Evolutionary conservation across 1,140 invertebrate species (phyloP).

Genomic region (Cotesia glomerata): DNA sequence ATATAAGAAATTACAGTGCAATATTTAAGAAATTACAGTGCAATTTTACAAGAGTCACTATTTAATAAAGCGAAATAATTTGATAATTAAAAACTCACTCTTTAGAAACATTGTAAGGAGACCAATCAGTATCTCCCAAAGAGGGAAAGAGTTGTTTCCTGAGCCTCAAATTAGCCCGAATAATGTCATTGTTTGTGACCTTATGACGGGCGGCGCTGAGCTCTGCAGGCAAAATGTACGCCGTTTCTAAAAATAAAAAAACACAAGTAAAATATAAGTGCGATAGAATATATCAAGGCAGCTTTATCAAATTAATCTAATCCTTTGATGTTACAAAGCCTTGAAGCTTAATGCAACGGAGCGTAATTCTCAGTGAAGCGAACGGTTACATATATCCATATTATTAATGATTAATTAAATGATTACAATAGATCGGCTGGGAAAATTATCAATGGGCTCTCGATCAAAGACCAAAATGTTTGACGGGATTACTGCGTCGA

Average conservation of each 20-base stretch:
- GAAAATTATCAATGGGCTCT: conserved; percentile 19
- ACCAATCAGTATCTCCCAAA: conserved; percentile 69
- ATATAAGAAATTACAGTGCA: no score
- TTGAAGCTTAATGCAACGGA: no score
- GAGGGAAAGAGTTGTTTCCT: conserved; percentile 45
- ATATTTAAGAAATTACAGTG: no score
- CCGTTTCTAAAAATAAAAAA: conserved; percentile 72
- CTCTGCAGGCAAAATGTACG: conserved; percentile 77
- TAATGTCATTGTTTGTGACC: conserved; percentile 70
- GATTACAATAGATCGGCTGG: not conserved
- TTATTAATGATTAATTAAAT: no score
- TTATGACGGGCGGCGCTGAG: conserved; percentile 72
- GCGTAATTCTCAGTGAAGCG: not conserved
- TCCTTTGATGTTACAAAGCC: no score
- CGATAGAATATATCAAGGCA: no score
- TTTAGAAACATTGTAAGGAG: conserved; percentile 76
- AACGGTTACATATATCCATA: not conserved
- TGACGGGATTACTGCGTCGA: not conserved
- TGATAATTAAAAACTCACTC: conserved; percentile 69
- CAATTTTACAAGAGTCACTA: no score
- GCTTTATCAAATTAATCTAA: no score
- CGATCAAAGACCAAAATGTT: conserved; percentile 19
- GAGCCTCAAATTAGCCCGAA: conserved; percentile 75
- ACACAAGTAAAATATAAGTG: not conserved
- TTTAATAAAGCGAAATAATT: not conserved